Evolutionary conservation across 2,113 vertebrate genomes (phyloP).

Genomic region (Vulpes ferrilata): DNA sequence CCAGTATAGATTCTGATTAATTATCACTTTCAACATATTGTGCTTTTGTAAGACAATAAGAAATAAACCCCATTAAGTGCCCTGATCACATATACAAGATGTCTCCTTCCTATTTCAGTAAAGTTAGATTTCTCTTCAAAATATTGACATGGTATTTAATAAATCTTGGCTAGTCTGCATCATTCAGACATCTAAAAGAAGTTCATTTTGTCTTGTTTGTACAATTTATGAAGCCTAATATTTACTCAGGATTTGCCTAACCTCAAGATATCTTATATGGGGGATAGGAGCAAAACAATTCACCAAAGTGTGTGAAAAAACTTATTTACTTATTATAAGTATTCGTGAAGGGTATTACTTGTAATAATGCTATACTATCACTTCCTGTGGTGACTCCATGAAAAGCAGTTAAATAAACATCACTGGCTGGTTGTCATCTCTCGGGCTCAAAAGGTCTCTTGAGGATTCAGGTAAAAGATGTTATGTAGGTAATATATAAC

Average conservation of each 20-base stretch:
- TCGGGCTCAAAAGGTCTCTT: background rate
- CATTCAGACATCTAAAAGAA: background rate
- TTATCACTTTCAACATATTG: background rate
- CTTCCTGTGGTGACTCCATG: constrained; percentile 56
- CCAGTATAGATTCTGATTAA: background rate
- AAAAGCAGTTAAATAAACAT: background rate
- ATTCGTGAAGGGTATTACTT: constrained; percentile 35
- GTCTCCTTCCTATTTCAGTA: background rate
- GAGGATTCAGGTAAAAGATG: background rate
- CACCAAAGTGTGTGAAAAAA: background rate
- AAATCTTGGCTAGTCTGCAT: background rate
- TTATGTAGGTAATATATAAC: background rate
- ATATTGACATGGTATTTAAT: background rate
- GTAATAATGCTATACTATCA: constrained; percentile 75
- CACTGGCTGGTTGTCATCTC: background rate
- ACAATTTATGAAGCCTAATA: constrained; percentile 42
- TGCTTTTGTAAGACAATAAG: background rate
- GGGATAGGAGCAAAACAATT: constrained; percentile 7
- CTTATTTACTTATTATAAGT: constrained; percentile 27
- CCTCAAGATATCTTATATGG: background rate
- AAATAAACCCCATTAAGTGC: background rate
- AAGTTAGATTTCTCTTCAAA: constrained; percentile 4
- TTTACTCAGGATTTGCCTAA: constrained; percentile 47
- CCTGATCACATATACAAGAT: background rate
- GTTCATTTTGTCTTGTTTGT: constrained; percentile 43